Evolutionary conservation across 2,113 vertebrate genomes (phyloP), one percentile per base, ranked within the genome.

Genomic region (Austrofundulus limnaeus): DNA sequence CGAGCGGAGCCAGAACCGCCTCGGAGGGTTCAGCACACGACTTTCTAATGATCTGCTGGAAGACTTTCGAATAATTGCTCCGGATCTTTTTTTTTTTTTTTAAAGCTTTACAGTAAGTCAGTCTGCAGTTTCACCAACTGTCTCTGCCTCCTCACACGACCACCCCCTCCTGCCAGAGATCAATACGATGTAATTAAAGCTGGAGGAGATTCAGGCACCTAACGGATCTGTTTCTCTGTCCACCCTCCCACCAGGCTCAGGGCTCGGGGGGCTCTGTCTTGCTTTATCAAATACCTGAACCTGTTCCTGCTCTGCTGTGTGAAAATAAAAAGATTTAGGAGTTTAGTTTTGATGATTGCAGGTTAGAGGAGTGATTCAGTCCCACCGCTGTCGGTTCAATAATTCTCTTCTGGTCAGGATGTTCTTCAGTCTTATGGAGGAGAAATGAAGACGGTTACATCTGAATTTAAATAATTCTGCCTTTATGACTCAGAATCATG

Each of bases 121-220:
- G 51, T 55, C 13, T 38, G 41, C 74, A 66, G 39, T 81, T 85
- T 77, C 34, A 43, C 70, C 53, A 57, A 47, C 63, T 58, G 21
- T 55, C 31, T 58, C 50, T 47, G 28, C 19, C 65, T 19, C 48
- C 19, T 20, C 42, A 0, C 71, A 46, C 14, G 0, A 42, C 43
- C 59, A 12, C 21, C 10, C 38, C 57, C 39, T 54, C 63, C 55
- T 6, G 34, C 41, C 57, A 76, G 50, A 85, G 84, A 91, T 91
- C 89, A 86, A 89, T 91, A 86, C 10, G 25, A 60, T 86, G 85
- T 88, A 88, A 89, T 90, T 88, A 89, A 90, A 86, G 83, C 78
- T 64, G 75, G 67, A 82, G 70, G 75, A 67, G 74, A 78, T 83
- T 77, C 75, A 57, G 70, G 52, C 63, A 43, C 54, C 72, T 60